Base-by-base conservation (phyloP, 2,113 vertebrate species). In the Nibea albiflora region DNA sequence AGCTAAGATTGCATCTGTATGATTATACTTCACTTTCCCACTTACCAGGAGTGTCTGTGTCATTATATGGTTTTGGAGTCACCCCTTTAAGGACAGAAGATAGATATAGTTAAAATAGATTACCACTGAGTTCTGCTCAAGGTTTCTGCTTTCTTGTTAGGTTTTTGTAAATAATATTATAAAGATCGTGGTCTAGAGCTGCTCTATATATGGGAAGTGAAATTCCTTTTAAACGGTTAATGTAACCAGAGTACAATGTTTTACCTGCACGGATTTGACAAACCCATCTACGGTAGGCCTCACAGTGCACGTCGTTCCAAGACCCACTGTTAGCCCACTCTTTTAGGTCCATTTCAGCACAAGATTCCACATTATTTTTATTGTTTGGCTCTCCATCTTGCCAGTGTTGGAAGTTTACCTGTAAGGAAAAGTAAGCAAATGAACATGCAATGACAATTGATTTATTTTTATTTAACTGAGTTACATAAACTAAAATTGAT, bases 231-330 rank as follows among this genome's bases (percentile, higher is more conserved):
- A 57, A 54, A 58, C 12, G 2, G 3, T 12, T 7, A 35, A 35
- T 16, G 7, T n/a, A 4, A 53, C 12, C 47, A 58, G 17, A 50
- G 16, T 0, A 24, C 7, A n/a, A 42, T 1, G 8, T 3, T 53
- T 39, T 95, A 97, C 97, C 97, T 96, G 94, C 96, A 67, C 39
- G 93, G 67, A 98, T 95, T 75, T 97, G 94, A 81, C 97, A 98
- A 75, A 96, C 89, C 96, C 96, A 98, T 47, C 89, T 80, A 22
- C 92, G 93, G 1, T 90, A 84, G 8, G 78, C 90, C 71, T 96
- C 94, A 86, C 97, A 98, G 22, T 96, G 95, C 12, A 93, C 85
- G 73, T 97, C 96, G 52, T 96, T 97, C 97, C 97, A 98, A 26
- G 63, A 47, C 15, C 50, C 66, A 1, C 0, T 1, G 0, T 0